Evolutionary conservation across 2,888 invertebrate genomes (phyloP).

Genomic region (Platycnemis pennipes): DNA sequence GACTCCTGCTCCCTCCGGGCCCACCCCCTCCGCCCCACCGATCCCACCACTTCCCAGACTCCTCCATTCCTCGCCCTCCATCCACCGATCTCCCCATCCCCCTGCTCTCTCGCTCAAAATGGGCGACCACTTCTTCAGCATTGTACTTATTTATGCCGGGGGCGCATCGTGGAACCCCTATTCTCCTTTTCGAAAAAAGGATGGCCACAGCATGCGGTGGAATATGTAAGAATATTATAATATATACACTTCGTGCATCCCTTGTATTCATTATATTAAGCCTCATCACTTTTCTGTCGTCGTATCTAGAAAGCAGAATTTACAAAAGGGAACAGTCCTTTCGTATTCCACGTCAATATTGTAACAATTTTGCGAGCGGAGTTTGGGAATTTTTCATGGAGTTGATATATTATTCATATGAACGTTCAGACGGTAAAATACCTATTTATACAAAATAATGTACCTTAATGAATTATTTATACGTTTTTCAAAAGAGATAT

Average conservation of each 20-base stretch:
- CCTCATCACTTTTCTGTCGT: constrained; percentile 13
- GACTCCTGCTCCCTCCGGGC: neutral
- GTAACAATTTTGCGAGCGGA: neutral
- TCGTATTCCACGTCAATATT: neutral
- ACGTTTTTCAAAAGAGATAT: no score
- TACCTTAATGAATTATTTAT: no score
- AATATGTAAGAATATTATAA: constrained; percentile 21
- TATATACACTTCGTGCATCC: constrained; percentile 36
- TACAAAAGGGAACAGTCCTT: neutral
- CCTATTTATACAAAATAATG: no score
- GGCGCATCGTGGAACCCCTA: constrained; percentile 25
- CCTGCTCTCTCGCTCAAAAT: neutral
- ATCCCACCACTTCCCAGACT: neutral
- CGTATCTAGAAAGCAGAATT: neutral
- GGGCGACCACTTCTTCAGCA: constrained; percentile 40
- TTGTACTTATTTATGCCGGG: constrained; percentile 28
- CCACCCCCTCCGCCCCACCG: neutral
- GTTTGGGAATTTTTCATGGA: neutral
- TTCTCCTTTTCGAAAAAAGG: constrained; percentile 7
- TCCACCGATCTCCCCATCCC: neutral
- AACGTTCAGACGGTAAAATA: no score
- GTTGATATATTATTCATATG: no score
- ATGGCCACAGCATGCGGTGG: constrained; percentile 14
- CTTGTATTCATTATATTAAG: constrained; percentile 32
- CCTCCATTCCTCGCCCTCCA: no score